Conservation (phyloP, 1,140 invertebrate species). For the Procambarus virginalis region DNA sequence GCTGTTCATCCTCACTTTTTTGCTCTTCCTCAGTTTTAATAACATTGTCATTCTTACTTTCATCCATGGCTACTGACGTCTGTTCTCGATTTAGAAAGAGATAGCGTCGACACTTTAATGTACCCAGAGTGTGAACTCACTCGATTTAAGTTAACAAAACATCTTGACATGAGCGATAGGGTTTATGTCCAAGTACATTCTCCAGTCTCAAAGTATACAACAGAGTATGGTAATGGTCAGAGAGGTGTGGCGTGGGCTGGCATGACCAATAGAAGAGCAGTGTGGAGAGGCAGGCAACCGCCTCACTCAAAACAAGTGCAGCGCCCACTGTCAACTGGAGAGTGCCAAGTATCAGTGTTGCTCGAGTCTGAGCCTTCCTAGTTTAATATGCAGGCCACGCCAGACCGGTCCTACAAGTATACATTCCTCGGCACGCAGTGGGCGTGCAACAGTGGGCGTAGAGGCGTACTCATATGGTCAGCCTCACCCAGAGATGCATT, state of each 20-base stretch:
- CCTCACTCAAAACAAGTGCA: background rate
- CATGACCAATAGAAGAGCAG: background rate
- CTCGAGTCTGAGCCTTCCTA: background rate
- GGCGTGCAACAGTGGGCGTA: slow-evolving; percentile 29
- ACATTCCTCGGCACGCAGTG: slow-evolving; percentile 37
- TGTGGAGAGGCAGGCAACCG: background rate
- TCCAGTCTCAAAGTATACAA: background rate
- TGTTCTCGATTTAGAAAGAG: background rate
- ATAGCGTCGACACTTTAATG: no score
- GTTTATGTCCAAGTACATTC: background rate
- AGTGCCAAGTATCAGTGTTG: background rate
- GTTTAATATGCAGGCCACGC: slow-evolving; percentile 37
- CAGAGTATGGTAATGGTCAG: background rate
- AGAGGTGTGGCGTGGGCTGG: background rate
- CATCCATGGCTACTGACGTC: background rate
- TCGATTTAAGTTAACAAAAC: background rate
- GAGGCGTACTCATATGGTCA: slow-evolving; percentile 12
- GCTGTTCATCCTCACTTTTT: background rate
- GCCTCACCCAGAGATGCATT: background rate
- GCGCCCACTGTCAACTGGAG: background rate
- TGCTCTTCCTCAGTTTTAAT: background rate
- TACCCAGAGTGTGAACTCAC: background rate
- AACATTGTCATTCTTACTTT: background rate
- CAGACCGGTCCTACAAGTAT: slow-evolving; percentile 34
- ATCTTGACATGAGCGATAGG: background rate